phyloP scores from a whole-genome alignment of 2,113 vertebrate species.

The Oreochromis aureus region DNA sequence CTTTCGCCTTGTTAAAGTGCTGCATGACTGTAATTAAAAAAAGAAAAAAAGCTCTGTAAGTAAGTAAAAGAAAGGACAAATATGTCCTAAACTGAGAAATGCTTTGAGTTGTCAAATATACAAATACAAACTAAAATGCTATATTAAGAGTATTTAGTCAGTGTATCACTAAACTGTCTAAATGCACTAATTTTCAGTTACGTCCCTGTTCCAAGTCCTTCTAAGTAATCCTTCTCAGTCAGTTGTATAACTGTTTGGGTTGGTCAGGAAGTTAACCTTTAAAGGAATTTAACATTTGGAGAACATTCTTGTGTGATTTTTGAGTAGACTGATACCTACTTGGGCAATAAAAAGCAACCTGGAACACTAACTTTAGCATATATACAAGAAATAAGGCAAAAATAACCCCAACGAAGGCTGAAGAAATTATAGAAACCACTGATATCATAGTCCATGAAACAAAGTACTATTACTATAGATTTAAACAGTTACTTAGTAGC shows the following conservation, averaged over 20 bases:
- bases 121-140: not conserved
- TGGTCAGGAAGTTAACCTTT: rapidly evolving
- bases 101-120: not conserved
- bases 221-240: not conserved
- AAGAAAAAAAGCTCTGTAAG: not conserved
- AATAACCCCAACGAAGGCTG: not conserved
- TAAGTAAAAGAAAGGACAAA: not conserved
- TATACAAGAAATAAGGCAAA: not conserved
- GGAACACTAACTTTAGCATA: not conserved
- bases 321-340: not conserved
- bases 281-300: not conserved
- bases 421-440: not conserved
- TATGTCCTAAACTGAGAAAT: not conserved
- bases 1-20: not conserved
- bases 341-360: not conserved
- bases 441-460: not conserved
- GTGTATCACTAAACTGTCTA: not conserved
- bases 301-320: not conserved
- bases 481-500: not conserved
- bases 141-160: not conserved
- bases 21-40: not conserved
- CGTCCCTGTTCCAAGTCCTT: not conserved
- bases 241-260: not conserved
- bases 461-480: not conserved
- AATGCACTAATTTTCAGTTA: not conserved